A percentile compares a stretch with the other conserved stretches of the same genome.
Evolutionary conservation across 2,113 vertebrate genomes (phyloP).

Genomic region (Pomatorhinus ruficollis): DNA sequence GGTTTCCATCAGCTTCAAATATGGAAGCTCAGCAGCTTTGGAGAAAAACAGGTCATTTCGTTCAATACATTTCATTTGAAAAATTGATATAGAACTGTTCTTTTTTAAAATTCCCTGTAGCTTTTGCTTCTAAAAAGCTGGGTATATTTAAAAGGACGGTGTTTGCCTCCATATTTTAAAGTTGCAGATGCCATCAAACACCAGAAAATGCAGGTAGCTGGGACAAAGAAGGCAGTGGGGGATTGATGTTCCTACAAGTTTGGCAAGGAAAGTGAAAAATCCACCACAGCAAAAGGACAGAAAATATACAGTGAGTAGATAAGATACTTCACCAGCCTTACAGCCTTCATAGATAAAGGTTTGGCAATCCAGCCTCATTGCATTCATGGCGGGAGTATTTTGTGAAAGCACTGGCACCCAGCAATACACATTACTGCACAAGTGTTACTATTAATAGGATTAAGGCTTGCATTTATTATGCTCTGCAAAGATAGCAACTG

Average conservation of each 20-base stretch:
- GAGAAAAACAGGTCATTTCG: background rate
- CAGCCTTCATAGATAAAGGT: background rate
- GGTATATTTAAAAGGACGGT: background rate
- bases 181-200: background rate
- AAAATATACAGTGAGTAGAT: background rate
- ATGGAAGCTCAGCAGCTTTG: background rate
- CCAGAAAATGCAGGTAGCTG: background rate
- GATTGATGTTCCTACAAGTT: background rate
- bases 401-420: background rate
- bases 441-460: background rate
- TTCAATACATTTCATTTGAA: background rate
- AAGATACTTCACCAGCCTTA: background rate
- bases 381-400: background rate
- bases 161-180: background rate
- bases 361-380: background rate
- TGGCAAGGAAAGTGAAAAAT: background rate
- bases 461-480: background rate
- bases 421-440: background rate
- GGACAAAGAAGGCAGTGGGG: background rate
- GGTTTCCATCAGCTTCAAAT: slow-evolving; percentile 1
- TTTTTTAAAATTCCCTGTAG: background rate
- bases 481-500: background rate
- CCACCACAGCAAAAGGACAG: background rate
- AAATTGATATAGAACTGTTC: background rate
- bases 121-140: background rate